These are phyloP conservation scores for Bombycilla garrulus DNA, from an alignment of 2,113 vertebrate species.

Conservation along the genomic window DNA sequence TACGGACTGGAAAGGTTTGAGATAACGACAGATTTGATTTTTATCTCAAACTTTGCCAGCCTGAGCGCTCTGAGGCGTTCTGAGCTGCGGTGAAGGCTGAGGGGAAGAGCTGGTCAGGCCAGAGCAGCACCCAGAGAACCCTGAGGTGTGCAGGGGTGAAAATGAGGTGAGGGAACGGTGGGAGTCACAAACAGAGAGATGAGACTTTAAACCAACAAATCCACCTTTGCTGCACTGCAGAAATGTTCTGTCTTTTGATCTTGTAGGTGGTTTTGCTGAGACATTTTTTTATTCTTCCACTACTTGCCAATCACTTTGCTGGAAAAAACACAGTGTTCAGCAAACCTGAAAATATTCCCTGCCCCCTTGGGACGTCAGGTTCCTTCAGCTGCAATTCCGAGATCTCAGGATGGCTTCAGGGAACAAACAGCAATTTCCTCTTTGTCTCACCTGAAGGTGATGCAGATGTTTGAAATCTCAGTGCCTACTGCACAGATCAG, in stretches of 20 bases:
- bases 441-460: neutral
- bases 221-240: neutral
- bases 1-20: neutral
- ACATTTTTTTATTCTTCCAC: neutral
- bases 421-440: neutral
- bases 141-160: neutral
- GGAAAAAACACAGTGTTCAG: neutral
- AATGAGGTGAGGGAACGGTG: neutral
- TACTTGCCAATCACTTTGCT: neutral
- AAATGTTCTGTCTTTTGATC: neutral
- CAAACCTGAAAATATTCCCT: neutral
- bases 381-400: neutral
- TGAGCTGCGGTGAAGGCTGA: neutral
- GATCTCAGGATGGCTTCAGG: neutral
- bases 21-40: neutral
- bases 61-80: neutral
- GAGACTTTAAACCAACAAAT: neutral
- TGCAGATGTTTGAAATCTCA: conserved; percentile 8
- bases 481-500: neutral
- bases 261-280: neutral
- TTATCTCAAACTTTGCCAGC: neutral
- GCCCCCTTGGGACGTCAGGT: neutral
- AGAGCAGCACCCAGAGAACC: neutral
- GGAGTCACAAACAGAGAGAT: neutral
- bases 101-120: neutral